Conservation (phyloP, 2,888 invertebrate genomes). For the Tiphia femorata region DNA sequence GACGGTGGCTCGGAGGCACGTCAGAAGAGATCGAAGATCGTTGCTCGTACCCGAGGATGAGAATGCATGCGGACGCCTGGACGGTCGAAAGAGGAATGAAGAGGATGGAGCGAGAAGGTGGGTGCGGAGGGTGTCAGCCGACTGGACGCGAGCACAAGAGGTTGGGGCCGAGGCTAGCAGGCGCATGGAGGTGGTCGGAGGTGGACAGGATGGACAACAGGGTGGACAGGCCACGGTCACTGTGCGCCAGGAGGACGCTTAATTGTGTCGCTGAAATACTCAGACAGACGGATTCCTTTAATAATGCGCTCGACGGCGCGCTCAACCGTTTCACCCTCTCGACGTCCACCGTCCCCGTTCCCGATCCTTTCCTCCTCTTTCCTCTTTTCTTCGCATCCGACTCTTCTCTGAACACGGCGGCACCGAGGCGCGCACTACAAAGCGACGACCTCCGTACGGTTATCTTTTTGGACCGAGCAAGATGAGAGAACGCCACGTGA, state of each 20-base stretch:
- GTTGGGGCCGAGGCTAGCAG: neutral
- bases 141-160: neutral
- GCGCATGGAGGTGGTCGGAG: conserved; percentile 1
- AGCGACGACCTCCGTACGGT: no score
- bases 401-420: neutral
- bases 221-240: conserved; percentile 46
- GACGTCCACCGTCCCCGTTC: conserved; percentile 46
- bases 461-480: no score
- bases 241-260: conserved; percentile 45
- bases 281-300: conserved; percentile 64
- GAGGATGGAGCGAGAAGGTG: neutral
- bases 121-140: neutral
- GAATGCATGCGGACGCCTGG: conserved; percentile 34
- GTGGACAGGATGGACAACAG: neutral
- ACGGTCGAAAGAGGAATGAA: conserved; percentile 20
- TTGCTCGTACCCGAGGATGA: conserved; percentile 26
- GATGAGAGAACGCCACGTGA: no score
- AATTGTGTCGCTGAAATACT: conserved; percentile 63
- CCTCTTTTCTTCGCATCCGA: neutral
- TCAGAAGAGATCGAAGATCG: conserved; percentile 45
- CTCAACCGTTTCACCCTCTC: conserved; percentile 51
- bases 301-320: conserved; percentile 57
- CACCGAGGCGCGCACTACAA: no score
- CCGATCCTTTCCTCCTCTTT: conserved; percentile 32
- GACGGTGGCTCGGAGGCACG: conserved; percentile 40